Conservation (phyloP, 2,888 invertebrate species). For the Epirrhoe alternata region DNA sequence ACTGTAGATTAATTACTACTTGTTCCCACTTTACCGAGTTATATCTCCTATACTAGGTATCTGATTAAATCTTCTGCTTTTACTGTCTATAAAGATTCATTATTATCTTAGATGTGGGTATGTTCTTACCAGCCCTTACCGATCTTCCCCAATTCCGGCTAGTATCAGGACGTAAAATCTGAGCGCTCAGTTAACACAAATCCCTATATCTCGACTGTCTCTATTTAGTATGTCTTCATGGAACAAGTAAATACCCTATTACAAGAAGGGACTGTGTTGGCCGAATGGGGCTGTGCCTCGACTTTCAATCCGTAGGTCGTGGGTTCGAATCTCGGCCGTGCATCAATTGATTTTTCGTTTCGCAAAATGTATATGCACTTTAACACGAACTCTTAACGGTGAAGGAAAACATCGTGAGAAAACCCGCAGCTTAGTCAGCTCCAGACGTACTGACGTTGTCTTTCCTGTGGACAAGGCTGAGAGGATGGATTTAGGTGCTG, state of each 20-base stretch:
- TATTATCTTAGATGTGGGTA: constrained; percentile 32
- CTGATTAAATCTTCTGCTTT: constrained; percentile 9
- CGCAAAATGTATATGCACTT: no score
- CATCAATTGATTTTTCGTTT: no score
- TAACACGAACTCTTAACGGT: no score
- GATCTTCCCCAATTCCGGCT: constrained; percentile 30
- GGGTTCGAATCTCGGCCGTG: no score
- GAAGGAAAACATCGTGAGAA: no score
- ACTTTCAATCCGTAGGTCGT: no score
- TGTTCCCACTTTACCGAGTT: background rate
- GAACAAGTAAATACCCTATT: constrained; percentile 20
- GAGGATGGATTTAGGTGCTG: no score
- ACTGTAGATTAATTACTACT: background rate
- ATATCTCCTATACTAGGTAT: background rate
- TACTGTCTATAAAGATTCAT: constrained; percentile 29
- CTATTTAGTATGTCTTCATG: constrained; percentile 17
- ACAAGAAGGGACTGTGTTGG: background rate
- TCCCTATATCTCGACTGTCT: constrained; percentile 31
- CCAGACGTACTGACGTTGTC: no score
- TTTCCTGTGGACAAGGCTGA: no score
- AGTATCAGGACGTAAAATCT: constrained; percentile 35
- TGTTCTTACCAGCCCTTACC: constrained; percentile 24
- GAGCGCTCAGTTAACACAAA: constrained; percentile 36
- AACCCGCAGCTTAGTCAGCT: no score
- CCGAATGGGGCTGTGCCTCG: no score